Percentiles rank a stretch among this genome's conserved stretches.
Evolutionary conservation across 2,797 vertebrate genomes (phyloP).

Genomic region (Epinephelus coioides): DNA sequence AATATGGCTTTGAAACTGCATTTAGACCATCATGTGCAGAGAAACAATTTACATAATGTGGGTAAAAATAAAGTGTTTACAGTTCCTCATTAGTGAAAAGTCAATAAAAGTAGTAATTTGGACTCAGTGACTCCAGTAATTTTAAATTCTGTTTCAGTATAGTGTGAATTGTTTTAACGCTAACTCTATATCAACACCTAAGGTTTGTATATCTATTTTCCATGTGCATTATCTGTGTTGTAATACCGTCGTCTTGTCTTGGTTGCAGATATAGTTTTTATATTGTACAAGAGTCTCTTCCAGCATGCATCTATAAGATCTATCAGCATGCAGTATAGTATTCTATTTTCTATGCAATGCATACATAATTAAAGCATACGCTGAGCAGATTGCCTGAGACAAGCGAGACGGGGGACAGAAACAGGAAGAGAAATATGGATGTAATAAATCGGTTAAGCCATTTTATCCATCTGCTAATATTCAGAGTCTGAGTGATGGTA

Average conservation of each 20-base stretch:
- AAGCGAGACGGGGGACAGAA: background rate
- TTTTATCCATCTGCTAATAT: conserved; percentile 61
- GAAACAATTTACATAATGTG: background rate
- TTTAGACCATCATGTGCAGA: background rate
- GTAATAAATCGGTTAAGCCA: conserved; percentile 36
- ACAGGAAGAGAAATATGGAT: conserved; percentile 30
- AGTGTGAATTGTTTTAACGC: too few species aligned
- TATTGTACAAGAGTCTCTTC: background rate
- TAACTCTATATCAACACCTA: too few species aligned
- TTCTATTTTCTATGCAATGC: background rate
- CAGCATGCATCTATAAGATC: background rate
- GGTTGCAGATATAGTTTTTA: background rate
- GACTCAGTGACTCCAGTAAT: too few species aligned
- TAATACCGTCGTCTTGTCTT: background rate
- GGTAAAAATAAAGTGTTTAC: background rate
- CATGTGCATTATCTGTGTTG: background rate
- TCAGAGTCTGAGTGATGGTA: conserved; percentile 42
- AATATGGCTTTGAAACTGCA: background rate
- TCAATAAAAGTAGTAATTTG: too few species aligned
- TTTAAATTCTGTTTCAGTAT: too few species aligned
- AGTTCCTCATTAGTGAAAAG: background rate
- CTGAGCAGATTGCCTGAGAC: conserved; percentile 38
- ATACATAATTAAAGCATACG: conserved; percentile 39
- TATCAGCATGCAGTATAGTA: background rate
- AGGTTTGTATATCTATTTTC: background rate